Evolutionary conservation across 2,113 vertebrate species (phyloP).

Genomic region (Propithecus coquereli): DNA sequence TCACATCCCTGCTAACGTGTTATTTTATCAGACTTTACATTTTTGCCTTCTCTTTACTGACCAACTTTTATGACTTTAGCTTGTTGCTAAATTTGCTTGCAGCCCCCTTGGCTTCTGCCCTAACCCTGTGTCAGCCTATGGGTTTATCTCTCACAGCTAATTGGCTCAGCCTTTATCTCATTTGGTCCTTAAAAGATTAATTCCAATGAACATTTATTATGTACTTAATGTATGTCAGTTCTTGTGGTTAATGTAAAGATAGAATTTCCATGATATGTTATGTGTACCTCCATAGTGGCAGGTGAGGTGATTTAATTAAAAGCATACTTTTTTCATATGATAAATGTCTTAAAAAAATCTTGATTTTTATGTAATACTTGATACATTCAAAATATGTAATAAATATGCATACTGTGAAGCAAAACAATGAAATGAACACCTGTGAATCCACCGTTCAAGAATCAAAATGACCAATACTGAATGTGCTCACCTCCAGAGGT

Average conservation of each 20-base stretch:
- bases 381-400: conserved; percentile 27
- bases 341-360: neutral
- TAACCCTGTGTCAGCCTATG: neutral
- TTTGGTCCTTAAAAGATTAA: neutral
- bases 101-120: neutral
- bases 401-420: neutral
- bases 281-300: neutral
- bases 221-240: neutral
- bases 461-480: neutral
- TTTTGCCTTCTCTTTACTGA: conserved; percentile 42
- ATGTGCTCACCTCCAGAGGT: neutral
- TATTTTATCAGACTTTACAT: neutral
- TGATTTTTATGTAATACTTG: conserved; percentile 11
- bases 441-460: neutral
- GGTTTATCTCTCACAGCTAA: neutral
- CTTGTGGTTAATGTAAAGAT: neutral
- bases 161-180: neutral
- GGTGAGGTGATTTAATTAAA: conserved; percentile 38
- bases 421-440: conserved; percentile 11
- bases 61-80: conserved; percentile 12
- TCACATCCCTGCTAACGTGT: conserved; percentile 35
- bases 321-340: neutral
- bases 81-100: conserved; percentile 28
- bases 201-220: conserved; percentile 1
- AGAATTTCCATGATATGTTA: neutral